Conservation (phyloP, 2,888 invertebrate genomes). For the Euplagia quadripunctaria region DNA sequence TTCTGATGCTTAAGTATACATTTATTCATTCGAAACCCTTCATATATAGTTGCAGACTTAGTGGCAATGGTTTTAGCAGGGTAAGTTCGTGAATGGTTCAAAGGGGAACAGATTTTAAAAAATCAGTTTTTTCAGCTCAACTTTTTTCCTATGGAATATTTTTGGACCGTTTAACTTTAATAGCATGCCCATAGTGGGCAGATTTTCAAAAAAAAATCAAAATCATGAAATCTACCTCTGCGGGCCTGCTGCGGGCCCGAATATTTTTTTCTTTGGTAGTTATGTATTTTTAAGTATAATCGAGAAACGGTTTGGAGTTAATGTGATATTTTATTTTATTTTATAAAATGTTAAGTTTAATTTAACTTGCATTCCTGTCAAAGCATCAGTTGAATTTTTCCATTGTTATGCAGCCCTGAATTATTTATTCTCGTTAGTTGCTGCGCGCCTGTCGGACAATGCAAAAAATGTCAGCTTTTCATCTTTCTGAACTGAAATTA, state of each 20-base stretch:
- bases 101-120: no score
- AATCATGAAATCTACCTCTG: no score
- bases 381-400: constrained; percentile 11
- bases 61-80: background rate
- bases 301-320: no score
- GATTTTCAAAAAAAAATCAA: no score
- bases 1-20: background rate
- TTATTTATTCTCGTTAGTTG: constrained; percentile 48
- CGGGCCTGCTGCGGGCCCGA: no score
- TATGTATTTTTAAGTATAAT: background rate
- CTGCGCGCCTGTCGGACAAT: constrained; percentile 41
- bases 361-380: no score
- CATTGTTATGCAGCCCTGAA: constrained; percentile 17
- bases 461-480: constrained; percentile 56
- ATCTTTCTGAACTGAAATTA: constrained; percentile 45
- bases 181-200: no score
- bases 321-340: background rate
- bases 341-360: background rate
- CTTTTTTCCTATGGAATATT: no score
- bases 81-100: no score
- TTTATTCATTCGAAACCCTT: background rate
- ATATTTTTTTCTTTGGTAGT: background rate
- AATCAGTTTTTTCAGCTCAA: no score
- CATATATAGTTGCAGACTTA: background rate
- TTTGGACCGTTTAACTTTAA: no score